phyloP scores from a whole-genome alignment of 35 echinoderm and acorn worm species.

The Lytechinus variegatus region DNA sequence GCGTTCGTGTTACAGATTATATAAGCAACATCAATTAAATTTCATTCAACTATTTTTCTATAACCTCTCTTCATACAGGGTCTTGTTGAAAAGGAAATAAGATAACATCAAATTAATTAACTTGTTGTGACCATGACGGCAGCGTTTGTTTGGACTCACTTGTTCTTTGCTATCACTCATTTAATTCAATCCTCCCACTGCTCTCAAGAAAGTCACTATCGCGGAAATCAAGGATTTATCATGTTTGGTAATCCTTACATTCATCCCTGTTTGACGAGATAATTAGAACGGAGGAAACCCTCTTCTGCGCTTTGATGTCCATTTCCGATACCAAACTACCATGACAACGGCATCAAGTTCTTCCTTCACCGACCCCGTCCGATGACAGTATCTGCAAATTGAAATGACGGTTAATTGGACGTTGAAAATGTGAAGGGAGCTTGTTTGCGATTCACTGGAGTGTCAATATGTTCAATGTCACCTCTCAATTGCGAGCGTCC shows the following conservation, averaged over 20 bases:
- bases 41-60: too few species aligned
- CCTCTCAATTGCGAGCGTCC: neutral
- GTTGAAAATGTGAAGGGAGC: neutral
- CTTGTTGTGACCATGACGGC: neutral
- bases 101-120: too few species aligned
- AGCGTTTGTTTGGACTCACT: neutral
- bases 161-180: neutral
- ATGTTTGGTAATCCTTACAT: neutral
- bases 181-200: neutral
- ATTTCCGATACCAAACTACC: constrained; percentile 18
- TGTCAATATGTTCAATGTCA: constrained; percentile 13
- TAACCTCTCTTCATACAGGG: too few species aligned
- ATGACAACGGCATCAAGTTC: constrained; percentile 1
- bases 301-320: neutral
- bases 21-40: too few species aligned
- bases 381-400: neutral
- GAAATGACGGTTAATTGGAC: constrained; percentile 11
- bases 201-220: neutral
- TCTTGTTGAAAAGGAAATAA: too few species aligned
- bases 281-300: neutral
- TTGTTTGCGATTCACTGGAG: neutral
- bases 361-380: neutral
- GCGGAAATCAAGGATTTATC: neutral
- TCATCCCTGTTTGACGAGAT: constrained; percentile 10
- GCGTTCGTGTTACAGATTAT: too few species aligned